Conservation (phyloP, 2,888 invertebrate species). For the Craniophora ligustri region DNA sequence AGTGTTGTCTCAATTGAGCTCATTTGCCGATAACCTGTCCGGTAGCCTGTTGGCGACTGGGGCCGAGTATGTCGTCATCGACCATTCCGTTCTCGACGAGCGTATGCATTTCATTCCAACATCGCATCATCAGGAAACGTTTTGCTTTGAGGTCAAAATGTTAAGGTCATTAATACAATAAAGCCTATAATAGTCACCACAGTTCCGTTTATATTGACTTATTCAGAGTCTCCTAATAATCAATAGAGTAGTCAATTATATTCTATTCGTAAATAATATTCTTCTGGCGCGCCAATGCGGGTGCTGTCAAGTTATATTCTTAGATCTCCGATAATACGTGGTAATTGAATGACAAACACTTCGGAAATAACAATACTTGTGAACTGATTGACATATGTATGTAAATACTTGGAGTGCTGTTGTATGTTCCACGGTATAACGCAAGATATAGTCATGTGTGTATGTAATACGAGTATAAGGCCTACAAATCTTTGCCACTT, state of each 20-base stretch:
- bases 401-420: slow-evolving; percentile 28
- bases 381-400: slow-evolving; percentile 33
- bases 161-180: slow-evolving; percentile 48
- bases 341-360: slow-evolving; percentile 36
- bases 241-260: slow-evolving; percentile 19
- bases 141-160: slow-evolving; percentile 56
- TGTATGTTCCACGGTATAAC: slow-evolving; percentile 1
- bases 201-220: slow-evolving; percentile 32
- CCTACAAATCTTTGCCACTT: slow-evolving; percentile 16
- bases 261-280: slow-evolving; percentile 1
- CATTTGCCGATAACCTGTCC: slow-evolving; percentile 73
- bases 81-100: slow-evolving; percentile 59
- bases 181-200: slow-evolving; percentile 28
- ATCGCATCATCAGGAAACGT: slow-evolving; percentile 60
- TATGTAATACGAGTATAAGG: slow-evolving; percentile 21
- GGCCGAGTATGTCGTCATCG: slow-evolving; percentile 70
- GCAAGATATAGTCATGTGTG: slow-evolving; percentile 16
- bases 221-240: slow-evolving; percentile 26
- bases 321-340: slow-evolving; percentile 25
- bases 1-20: slow-evolving; percentile 75
- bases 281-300: slow-evolving; percentile 23
- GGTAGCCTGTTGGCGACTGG: slow-evolving; percentile 30
- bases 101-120: slow-evolving; percentile 51
- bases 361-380: slow-evolving; percentile 28
- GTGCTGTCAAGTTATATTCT: slow-evolving; percentile 26